Evolutionary conservation across 1,140 invertebrate species (phyloP).

Genomic region (Anadara kagoshimensis): DNA sequence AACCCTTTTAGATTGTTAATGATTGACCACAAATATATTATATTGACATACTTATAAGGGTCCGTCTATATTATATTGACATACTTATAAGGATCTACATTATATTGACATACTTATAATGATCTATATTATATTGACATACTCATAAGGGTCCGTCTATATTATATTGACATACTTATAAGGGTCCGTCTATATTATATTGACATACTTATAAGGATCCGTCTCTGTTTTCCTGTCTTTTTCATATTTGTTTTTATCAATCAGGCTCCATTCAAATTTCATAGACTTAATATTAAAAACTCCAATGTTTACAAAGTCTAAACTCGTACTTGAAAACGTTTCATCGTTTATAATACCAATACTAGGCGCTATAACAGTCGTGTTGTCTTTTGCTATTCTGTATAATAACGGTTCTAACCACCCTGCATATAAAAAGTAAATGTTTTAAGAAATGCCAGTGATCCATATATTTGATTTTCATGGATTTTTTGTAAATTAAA

Average conservation of each 20-base stretch:
- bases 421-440: constrained; percentile 28
- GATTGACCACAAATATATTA: too few species aligned
- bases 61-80: too few species aligned
- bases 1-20: too few species aligned
- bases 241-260: too few species aligned
- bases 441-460: too few species aligned
- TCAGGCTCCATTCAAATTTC: constrained; percentile 16
- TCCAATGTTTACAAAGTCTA: not conserved
- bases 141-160: too few species aligned
- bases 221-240: too few species aligned
- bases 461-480: too few species aligned
- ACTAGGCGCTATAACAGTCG: constrained; percentile 87
- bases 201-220: not conserved
- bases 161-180: too few species aligned
- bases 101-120: not conserved
- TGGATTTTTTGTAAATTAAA: too few species aligned
- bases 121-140: too few species aligned
- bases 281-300: constrained; percentile 3
- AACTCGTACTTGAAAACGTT: constrained; percentile 77
- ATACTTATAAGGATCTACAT: not conserved
- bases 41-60: too few species aligned
- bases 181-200: not conserved
- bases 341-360: constrained; percentile 97
- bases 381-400: constrained; percentile 89
- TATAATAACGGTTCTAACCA: constrained; percentile 96